Percentiles rank a stretch among this genome's conserved stretches.
Evolutionary conservation across 1,140 invertebrate genomes (phyloP).

Genomic region (Sitophilus oryzae): DNA sequence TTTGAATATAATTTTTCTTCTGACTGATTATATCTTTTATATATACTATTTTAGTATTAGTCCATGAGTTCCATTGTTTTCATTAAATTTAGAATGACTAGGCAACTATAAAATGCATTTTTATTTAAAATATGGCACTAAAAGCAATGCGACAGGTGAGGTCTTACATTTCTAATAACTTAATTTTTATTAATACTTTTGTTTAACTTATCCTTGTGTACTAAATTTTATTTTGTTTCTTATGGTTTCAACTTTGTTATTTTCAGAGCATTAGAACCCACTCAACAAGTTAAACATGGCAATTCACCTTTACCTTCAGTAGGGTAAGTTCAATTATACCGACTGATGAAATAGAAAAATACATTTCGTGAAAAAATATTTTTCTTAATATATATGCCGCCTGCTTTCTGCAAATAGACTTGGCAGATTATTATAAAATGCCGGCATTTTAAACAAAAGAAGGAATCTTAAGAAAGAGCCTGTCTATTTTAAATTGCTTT

Average conservation of each 20-base stretch:
- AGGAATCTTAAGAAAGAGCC: too few relatives aligned
- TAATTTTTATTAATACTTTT: constrained; percentile 14
- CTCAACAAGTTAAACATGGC: constrained; percentile 44
- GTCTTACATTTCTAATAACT: neutral
- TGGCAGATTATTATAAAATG: too few relatives aligned
- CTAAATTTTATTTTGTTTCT: constrained; percentile 24
- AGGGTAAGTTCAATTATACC: constrained; percentile 37
- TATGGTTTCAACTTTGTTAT: constrained; percentile 32
- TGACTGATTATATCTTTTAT: too few relatives aligned
- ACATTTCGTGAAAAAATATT: neutral
- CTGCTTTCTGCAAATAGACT: too few relatives aligned
- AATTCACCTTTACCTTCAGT: constrained; percentile 44
- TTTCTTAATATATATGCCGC: neutral
- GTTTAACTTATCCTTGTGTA: neutral
- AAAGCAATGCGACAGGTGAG: neutral
- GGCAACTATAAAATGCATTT: constrained; percentile 1
- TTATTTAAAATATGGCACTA: neutral
- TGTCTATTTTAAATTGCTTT: neutral
- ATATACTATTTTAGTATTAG: too few relatives aligned
- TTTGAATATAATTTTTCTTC: too few relatives aligned
- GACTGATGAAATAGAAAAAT: constrained; percentile 2
- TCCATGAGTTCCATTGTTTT: neutral
- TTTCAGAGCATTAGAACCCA: constrained; percentile 45
- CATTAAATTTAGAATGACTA: neutral
- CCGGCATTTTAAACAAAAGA: too few relatives aligned